Evolutionary conservation across 1,140 invertebrate genomes (phyloP), one percentile per base, ranked within the genome.

Genomic region (Physella acuta): DNA sequence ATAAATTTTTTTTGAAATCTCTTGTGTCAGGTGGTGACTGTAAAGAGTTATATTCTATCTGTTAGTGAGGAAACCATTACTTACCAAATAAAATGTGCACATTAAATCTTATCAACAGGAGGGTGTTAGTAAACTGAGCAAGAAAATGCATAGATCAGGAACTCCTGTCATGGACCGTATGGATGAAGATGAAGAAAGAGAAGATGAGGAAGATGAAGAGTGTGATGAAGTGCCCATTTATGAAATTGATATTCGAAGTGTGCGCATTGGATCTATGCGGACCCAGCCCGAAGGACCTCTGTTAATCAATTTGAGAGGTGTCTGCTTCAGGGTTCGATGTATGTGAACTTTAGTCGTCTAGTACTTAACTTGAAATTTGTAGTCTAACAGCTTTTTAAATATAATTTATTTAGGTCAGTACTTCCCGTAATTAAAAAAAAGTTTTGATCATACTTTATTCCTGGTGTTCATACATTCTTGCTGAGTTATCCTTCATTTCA

Each of bases 241-340:
- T 33, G 55, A 68, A 26, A 68, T 68, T 28, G 64, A 72, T 30
- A 76, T 76, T 11, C 67, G 73, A 11, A 76, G 72, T 67, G 75
- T 82, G 4, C 51, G 75, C 3, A 73, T 80, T 36, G 81, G 81
- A 1, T 75, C 75, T 36, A 71, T 82, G 58, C 68, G 71, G 31
- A 73, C 77, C 0, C 72, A 63, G 11, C 76, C 79, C 3, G 55
- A 76, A 24, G 75, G 78, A 53, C 78, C 78, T 30, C 62, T 81
- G 20, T 58, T 79, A 31, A 70, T 81, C 11, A 76, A 74, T 26
- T 28, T 68, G 20, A 51, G 69, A 51, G 75, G 71, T 17, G 61
- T 81, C 20, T 67, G 68, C 49, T 75, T 79, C 31, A 70, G 68
- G 37, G 68, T 78, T 28, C 75, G 75, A 73, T 73, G 79, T 79